Evolutionary conservation across 2,113 vertebrate genomes (phyloP), one percentile per base, ranked within the genome.

Genomic region (Bambusicola thoracicus): DNA sequence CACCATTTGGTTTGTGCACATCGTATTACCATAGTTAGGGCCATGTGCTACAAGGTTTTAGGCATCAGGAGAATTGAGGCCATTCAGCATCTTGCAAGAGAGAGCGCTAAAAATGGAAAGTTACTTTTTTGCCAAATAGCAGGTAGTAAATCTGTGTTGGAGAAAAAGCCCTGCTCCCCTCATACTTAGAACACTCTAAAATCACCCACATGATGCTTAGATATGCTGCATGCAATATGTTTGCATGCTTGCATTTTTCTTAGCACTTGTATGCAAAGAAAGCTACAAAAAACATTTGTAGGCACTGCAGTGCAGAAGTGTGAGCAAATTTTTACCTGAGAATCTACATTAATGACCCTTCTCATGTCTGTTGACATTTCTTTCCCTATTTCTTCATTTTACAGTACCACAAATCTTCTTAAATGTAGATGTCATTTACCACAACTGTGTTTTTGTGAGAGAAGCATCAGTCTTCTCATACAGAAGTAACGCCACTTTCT

Each of bases 31-130:
- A 10, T 25, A 56, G 43, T 40, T 72, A 76, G 69, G 44, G 83
- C 48, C 1, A 3, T 46, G 76, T 85, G 63, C 49, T 55, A 44
- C 49, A 40, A 73, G 8, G 55, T 91, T 86, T 84, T 38, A 48
- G 56, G 69, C 86, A 93, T 24, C 78, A 62, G 72, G 87, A 94
- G 75, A 89, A 83, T 51, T 55, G 59, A 94, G 41, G 22, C 25
- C 55, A 85, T 87, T 90, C 69, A 93, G 29, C 38, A 55, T 76
- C 92, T 91, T 79, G 40, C 68, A 61, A 85, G 67, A 65, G 46
- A 70, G 40, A 85, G 48, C 9, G 38, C 38, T 94, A 41, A 77
- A 92, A 74, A 41, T 43, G 61, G 56, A 67, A 94, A 85, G 32
- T 61, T 40, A 69, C 2, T 36, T 56, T 69, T 95, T 67, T 89